Conservation (phyloP, 2,113 vertebrate genomes). For the Rissa tridactyla region DNA sequence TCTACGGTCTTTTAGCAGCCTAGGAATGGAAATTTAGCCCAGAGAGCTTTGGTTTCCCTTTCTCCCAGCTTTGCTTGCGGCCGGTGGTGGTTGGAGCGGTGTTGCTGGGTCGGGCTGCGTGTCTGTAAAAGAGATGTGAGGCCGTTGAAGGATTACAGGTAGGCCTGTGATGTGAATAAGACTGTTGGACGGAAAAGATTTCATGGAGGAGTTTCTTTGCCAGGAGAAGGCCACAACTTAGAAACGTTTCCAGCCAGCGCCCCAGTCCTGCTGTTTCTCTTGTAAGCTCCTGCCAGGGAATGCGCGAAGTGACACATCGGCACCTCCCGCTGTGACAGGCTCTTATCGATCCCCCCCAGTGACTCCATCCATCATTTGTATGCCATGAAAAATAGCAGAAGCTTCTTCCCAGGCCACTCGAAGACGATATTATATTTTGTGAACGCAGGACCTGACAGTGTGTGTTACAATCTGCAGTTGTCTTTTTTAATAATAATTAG, state of each 20-base stretch:
- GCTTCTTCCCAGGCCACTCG: neutral
- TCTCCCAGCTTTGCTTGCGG: neutral
- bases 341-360: neutral
- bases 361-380: neutral
- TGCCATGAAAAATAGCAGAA: neutral
- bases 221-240: neutral
- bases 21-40: neutral
- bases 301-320: neutral
- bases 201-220: neutral
- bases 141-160: neutral
- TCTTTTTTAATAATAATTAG: slow-evolving; percentile 50
- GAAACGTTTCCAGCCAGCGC: neutral
- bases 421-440: neutral
- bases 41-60: neutral
- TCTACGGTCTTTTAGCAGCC: neutral
- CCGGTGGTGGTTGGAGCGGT: neutral
- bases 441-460: neutral
- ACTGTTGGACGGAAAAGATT: neutral
- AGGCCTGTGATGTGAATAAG: neutral
- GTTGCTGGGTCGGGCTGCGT: rapidly evolving
- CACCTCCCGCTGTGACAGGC: neutral
- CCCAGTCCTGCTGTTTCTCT: neutral
- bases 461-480: neutral
- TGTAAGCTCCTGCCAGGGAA: neutral
- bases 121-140: neutral